Conservation (phyloP, 2,113 vertebrate species). For the Aegotheles bennettii region DNA sequence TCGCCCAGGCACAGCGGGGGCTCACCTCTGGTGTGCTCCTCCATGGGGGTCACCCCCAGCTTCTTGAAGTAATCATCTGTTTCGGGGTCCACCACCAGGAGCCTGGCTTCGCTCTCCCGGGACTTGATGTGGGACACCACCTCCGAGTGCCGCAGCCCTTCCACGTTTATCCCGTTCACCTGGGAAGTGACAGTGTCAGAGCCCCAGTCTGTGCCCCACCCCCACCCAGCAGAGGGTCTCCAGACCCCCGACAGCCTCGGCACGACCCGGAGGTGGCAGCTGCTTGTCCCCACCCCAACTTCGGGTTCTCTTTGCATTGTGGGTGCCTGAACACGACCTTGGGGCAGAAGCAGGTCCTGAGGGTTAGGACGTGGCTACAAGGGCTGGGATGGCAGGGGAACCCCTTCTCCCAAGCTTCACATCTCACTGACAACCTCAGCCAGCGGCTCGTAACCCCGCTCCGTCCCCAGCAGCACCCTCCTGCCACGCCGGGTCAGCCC, state of each 20-base stretch:
- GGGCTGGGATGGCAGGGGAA: neutral
- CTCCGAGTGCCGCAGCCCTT: slow-evolving; percentile 84
- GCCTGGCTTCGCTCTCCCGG: slow-evolving; percentile 73
- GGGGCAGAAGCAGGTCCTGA: neutral
- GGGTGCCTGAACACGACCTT: neutral
- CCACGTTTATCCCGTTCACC: slow-evolving; percentile 87
- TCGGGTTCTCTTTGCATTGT: fast-evolving
- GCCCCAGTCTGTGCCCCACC: neutral
- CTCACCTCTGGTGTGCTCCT: slow-evolving; percentile 82
- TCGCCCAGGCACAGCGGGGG: neutral
- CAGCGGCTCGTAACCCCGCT: neutral
- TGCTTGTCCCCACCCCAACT: fast-evolving
- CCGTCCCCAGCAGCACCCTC: neutral
- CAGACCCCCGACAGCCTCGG: neutral
- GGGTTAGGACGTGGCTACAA: neutral
- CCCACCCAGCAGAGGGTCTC: neutral
- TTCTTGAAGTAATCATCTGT: slow-evolving; percentile 86
- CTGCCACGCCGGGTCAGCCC: neutral
- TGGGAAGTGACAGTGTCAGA: neutral
- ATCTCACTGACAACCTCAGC: neutral
- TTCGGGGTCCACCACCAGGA: slow-evolving; percentile 88
- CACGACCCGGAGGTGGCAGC: fast-evolving
- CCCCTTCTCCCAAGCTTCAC: neutral
- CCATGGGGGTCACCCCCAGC: slow-evolving; percentile 78
- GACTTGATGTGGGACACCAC: slow-evolving; percentile 87